Evolutionary conservation across 2,888 invertebrate species (phyloP), one percentile per base, ranked within the genome.

Genomic region (Notocelia uddmanniana): DNA sequence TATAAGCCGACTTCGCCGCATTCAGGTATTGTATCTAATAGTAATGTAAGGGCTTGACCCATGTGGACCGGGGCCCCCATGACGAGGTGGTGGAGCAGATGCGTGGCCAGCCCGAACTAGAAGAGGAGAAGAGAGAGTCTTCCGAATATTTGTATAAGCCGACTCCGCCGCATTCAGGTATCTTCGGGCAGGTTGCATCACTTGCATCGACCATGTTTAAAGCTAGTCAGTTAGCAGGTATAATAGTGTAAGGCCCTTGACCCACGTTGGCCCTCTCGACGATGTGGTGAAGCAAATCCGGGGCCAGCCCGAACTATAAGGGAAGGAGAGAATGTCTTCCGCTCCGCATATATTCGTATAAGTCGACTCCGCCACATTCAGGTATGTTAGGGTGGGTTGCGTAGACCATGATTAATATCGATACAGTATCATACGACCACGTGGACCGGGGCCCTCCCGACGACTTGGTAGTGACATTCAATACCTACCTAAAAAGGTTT

Each of bases 21-120:
- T 58, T 82, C 87, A 80, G 93, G 94, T 89, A 81, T 34, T 1
- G 1, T 2, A 31, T n/a, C n/a, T n/a, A n/a, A n/a, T n/a, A n/a
- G n/a, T n/a, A n/a, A n/a, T n/a, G n/a, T n/a, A n/a, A n/a, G n/a
- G n/a, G n/a, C n/a, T n/a, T n/a, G 68, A 81, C 81, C 5, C 90
- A 89, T 74, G 87, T 91, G 21, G 93, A 93, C 57, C 85, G 89
- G 5, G 93, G 92, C 0, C 93, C 94, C 1, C 79, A 93, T 5
- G 94, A 93, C 69, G 93, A 93, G 73, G 91, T 93, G 0, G 87
- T 91, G 37, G 94, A 94, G 75, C 92, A 93, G 79, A 81, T 91
- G 0, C 85, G 92, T 21, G 90, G 93, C 0, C 94, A 93, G 73
- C 93, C 94, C 3, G 93, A 94, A 78, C 80, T 93, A 13, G 94